Evolutionary conservation across 2,888 invertebrate genomes (phyloP), one percentile per base, ranked within the genome.

Genomic region (Periphyllus acericola): DNA sequence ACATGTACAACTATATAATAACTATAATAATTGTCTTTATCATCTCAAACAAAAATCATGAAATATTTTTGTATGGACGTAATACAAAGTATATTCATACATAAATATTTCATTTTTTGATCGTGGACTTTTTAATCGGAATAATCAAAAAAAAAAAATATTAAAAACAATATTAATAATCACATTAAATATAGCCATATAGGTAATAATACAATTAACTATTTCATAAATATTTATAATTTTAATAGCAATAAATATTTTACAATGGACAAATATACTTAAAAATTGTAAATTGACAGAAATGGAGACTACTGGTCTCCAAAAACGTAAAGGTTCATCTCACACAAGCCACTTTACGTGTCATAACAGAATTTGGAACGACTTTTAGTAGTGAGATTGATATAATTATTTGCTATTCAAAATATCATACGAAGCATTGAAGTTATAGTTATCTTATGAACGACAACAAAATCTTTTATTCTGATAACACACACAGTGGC

Each of bases 151-250:
- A 34, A 68, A 68, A 68, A 60, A 5, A 68, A 68, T 29, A 29
- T n/a, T 32, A 74, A 72, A 8, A 68, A 29, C 40, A 46, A 83
- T 72, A n/a, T 71, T 72, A n/a, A 55, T 55, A 66, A 80, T 80
- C 74, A 74, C 74, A 83, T 83, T 55, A 83, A 83, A 83, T 75
- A 75, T 83, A 60, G 29, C 60, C 75, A 3, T 74, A 72, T 34
- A 60, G 55, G 9, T 60, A 60, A n/a, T 29, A n/a, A n/a, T 68
- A n/a, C 68, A 68, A 60, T 75, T 66, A 83, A 83, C 83, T 83
- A 83, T 75, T 75, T 66, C 5, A 84, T 76, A 84, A 76, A 76
- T 76, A 84, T 84, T 76, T 84, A 66, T 84, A 84, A 84, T 76
- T 76, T 76, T 46, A 84, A 84, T 76, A 84, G 66, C 66, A 76